Evolutionary conservation across 2,797 vertebrate genomes (phyloP), one percentile per base, ranked within the genome.

Genomic region (Chaetophractus vellerosus): DNA sequence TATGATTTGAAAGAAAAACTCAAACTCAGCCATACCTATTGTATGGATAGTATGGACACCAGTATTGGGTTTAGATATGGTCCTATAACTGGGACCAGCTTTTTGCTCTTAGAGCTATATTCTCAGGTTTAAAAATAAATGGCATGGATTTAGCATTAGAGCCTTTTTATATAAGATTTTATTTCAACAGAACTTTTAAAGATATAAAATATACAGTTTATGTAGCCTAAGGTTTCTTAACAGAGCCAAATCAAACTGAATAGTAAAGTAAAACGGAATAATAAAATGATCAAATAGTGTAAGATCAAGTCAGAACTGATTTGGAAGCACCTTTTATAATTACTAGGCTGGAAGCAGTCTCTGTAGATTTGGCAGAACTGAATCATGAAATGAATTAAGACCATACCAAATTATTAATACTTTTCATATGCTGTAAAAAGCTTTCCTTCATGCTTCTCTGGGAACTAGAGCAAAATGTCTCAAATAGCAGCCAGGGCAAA

Each of bases 171-270:
- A 96, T 88, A 97, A 92, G 96, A 97, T 96, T 97, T 97, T 98
- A 90, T 98, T 97, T 97, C 98, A 98, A 98, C 97, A 98, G 97
- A 97, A 96, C 93, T 97, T 98, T 98, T 98, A 98, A 98, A 97
- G 98, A 96, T 94, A 95, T 98, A 98, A 98, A 98, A 98, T 98
- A 98, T 93, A 97, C 97, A 97, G 93, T 97, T 98, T 83, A 97
- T 98, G 97, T 98, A 98, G 97, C 98, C 98, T 98, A 96, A 95
- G 98, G 98, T 98, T 98, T 96, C 97, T 96, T 89, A 96, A 97
- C 96, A 96, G 97, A 98, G 96, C 97, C 97, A 98, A 98, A 98
- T 98, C 98, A 98, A 98, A 98, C 98, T 50, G 98, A 98, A 98
- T 98, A 98, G 98, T 98, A 98, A 98, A 98, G 96, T 98, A 97